A percentile compares a stretch with the other conserved stretches of the same genome.
phyloP scores from a whole-genome alignment of 2,113 vertebrate genomes.

The Nyctereutes procyonoides region DNA sequence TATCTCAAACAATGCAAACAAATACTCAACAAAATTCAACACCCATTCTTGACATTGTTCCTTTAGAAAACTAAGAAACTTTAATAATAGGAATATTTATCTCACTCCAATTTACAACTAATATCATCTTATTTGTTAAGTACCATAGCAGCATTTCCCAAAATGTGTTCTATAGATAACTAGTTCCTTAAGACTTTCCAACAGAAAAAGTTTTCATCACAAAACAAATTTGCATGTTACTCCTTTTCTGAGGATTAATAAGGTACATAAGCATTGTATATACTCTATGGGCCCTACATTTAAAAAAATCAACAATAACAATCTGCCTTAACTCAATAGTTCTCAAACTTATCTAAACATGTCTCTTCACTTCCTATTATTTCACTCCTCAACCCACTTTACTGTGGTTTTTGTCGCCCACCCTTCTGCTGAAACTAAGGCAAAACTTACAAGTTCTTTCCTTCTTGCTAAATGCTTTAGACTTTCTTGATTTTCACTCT shows the following conservation, averaged over 20 bases:
- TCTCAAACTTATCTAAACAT: not conserved
- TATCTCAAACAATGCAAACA: slow-evolving; percentile 31
- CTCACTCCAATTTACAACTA: not conserved
- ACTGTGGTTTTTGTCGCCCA: not conserved
- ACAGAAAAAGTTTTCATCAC: not conserved
- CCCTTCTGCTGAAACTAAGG: slow-evolving; percentile 3
- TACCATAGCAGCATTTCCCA: not conserved
- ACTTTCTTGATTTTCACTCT: not conserved
- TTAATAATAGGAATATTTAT: slow-evolving; percentile 26
- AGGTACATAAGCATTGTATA: not conserved
- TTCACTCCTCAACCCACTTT: not conserved
- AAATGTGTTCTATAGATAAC: slow-evolving; percentile 20
- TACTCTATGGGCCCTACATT: not conserved
- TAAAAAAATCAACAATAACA: not conserved
- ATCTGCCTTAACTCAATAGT: not conserved
- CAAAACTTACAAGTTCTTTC: not conserved
- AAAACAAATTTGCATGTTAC: not conserved
- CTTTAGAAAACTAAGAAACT: slow-evolving; percentile 29
- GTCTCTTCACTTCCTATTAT: not conserved
- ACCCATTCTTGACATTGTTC: slow-evolving; percentile 22
- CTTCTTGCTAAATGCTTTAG: not conserved
- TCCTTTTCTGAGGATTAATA: not conserved
- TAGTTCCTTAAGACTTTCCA: slow-evolving; percentile 40
- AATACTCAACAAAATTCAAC: not conserved
- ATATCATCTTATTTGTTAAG: slow-evolving; percentile 46